Evolutionary conservation across 2,113 vertebrate species (phyloP), one percentile per base, ranked within the genome.

Genomic region (Syngnathoides biaculeatus): DNA sequence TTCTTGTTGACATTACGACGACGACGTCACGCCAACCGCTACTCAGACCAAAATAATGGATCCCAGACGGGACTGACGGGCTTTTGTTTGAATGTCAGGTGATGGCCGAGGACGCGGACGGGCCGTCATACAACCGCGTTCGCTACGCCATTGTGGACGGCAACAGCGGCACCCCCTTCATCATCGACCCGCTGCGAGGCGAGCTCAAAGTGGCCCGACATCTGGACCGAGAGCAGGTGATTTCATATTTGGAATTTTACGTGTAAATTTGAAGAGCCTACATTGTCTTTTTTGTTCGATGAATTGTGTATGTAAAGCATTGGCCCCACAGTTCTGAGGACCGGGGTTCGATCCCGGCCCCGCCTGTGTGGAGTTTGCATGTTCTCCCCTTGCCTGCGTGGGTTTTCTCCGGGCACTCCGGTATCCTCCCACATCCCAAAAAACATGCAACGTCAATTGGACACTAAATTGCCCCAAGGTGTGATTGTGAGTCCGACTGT

Each of bases 211-310:
- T 99, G 27, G 94, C 94, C 58, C 94, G 91, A 63, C 92, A 91
- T 89, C 92, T 99, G 53, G 97, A 99, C 88, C 90, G 97, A 87
- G 97, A 99, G 82, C 90, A 91, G 79, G 97, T 99, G 83, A 27
- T 15, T 2, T n/a, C 2, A 5, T 42, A 13, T 8, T 19, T 60
- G 1, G 6, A 5, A 30, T n/a, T 61, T 8, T n/a, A 17, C 2
- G 30, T 22, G 15, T 57, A 11, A 4, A 19, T n/a, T 12, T 30
- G 8, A 52, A 48, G 47, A 48, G 19, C 15, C 19, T 48, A 20
- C 6, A 17, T 48, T 19, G 47, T 20, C 47, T 48, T 20, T 48
- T 17, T 14, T 43, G 42, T 43, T 43, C 1, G 5, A 1, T 14
- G 52, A 55, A 55, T 12, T n/a, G 52, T 20, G 24, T 55, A 15